Evolutionary conservation across 1,140 invertebrate species (phyloP), one percentile per base, ranked within the genome.

Genomic region (Mercenaria mercenaria): DNA sequence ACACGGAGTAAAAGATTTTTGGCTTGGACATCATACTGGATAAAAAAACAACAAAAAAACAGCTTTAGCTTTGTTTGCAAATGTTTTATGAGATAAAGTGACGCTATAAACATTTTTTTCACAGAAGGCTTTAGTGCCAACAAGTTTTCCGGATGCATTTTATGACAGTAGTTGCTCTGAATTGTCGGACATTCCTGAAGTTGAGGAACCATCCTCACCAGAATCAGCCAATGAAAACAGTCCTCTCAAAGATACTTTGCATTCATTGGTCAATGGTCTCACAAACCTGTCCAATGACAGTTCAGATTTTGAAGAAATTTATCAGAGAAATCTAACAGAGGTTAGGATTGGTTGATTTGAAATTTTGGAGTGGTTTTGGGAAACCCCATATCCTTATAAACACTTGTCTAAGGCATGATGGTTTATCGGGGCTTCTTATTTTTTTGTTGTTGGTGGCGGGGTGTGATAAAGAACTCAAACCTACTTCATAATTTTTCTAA

Each of bases 151-250:
- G 84, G 69, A 93, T 93, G 61, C 91, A 90, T 29, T 97, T 98
- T 90, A 97, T 76, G 79, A 84, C 90, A 94, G 96, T 85, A 95
- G 95, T 88, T 93, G 94, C 64, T 96, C 96, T 23, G 96, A 96
- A 92, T 93, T 96, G 23, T 96, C 96, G 41, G 96, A 96, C 91
- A 96, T 96, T 91, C 96, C 95, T 50, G 96, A 96, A 92, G 96
- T 96, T 88, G 95, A 95, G 67, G 96, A 96, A 74, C 72, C 74
- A 0, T 88, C 86, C 77, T 88, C 83, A 50, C 93, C 94, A 83
- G 92, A 93, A 69, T 91, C 92, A 43, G 72, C 92, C 91, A 92
- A 91, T 93, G 90, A 91, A 76, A 93, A 88, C 59, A 82, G 89
- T 72, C 88, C 88, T 90, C 77, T 88, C 69, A 90, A 90, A 90